Base-by-base conservation (phyloP, 2,797 vertebrate species). In the Taenioides sp. region DNA sequence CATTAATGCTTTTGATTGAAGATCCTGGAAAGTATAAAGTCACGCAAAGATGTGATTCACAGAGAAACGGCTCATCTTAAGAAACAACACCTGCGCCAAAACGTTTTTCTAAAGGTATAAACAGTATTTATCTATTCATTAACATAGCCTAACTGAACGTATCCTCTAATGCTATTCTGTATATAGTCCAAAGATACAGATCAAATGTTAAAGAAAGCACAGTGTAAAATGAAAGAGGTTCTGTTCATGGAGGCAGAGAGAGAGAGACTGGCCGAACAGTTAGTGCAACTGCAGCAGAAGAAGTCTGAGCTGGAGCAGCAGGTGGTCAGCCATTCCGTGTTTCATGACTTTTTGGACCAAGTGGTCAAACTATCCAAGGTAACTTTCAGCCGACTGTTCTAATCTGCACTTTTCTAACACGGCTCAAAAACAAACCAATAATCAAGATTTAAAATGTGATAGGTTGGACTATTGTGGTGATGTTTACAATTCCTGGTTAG, bases 51-150 rank as follows among this genome's bases (percentile, higher is more conserved):
- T 17, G 84, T 90, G 63, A 22, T 95, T 77, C 65, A 70, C 0
- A 80, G 64, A 69, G 90, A 92, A 23, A 18, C 43, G 67, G 59
- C 91, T 10, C 75, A 87, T 34, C 86, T 84, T 71, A 89, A 76
- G 61, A 84, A 87, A 0, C 83, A 88, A 0, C 47, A 87, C 10
- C 28, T 85, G 17, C 85, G 78, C 65, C 94, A 92, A 12, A 61
- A 95, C 22, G 84, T 80, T 61, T 94, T 95, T 82, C 75, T 95
- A 4, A 88, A 94, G 94, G 96, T 96, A 81, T 40, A 76, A 65
- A 23, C 11, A 1, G 22, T 10, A 52, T 10, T 52, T 57, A 12
- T 57, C 11, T 12, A 4, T 14, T 23, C 20, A 12, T 57, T 57
- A 27, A 27, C 6, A 12, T 7, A 23, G 2, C 22, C 7, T 12